Evolutionary conservation across 2,888 invertebrate species (phyloP).

Genomic region (Leptinotarsa rubiginosa): DNA sequence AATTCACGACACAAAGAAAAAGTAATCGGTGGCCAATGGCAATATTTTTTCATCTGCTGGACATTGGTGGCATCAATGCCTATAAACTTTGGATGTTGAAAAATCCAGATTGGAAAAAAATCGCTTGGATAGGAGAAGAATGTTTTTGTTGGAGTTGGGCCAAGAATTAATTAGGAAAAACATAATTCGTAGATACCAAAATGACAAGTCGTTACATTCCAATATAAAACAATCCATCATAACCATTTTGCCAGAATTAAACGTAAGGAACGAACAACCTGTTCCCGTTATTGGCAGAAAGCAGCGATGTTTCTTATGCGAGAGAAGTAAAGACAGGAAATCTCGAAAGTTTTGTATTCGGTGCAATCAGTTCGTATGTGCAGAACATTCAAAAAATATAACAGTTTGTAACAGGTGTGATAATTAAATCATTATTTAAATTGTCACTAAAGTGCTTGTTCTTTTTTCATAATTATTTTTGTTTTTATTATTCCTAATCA

Average conservation of each 20-base stretch:
- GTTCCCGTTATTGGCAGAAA: slow-evolving; percentile 31
- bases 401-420: too few relatives aligned
- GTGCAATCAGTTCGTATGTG: slow-evolving; percentile 1
- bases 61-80: slow-evolving; percentile 42
- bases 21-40: slow-evolving; percentile 49
- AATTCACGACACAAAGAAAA: slow-evolving; percentile 39
- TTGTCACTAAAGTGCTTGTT: too few relatives aligned
- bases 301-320: slow-evolving; percentile 35
- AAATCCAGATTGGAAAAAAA: slow-evolving; percentile 34
- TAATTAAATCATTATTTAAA: too few relatives aligned
- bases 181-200: slow-evolving; percentile 19
- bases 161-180: slow-evolving; percentile 34
- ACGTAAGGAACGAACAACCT: too few relatives aligned
- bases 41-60: slow-evolving; percentile 44
- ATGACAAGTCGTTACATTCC: slow-evolving; percentile 30
- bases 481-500: too few relatives aligned
- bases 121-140: slow-evolving; percentile 34
- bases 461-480: too few relatives aligned
- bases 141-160: slow-evolving; percentile 43
- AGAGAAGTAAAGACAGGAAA: slow-evolving; percentile 8
- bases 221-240: slow-evolving; percentile 32
- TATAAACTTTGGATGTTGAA: slow-evolving; percentile 38
- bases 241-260: too few relatives aligned
- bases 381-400: slow-evolving; percentile 31
- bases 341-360: slow-evolving; percentile 28